Evolutionary conservation across 2,888 invertebrate genomes (phyloP).

Genomic region (Microctonus brassicae): DNA sequence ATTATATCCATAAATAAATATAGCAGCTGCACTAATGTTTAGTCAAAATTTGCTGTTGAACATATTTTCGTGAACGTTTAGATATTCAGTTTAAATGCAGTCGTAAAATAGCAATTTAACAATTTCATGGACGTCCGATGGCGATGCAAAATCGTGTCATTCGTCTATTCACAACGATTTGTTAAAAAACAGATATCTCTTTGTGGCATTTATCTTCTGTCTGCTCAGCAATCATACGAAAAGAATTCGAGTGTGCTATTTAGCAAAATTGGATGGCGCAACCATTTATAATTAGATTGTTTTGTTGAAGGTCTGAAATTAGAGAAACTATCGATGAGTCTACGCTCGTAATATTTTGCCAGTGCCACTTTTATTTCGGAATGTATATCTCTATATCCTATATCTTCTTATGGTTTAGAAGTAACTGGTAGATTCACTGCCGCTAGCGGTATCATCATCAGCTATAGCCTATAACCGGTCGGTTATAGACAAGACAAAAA

Average conservation of each 20-base stretch:
- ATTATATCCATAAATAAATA: too few relatives aligned
- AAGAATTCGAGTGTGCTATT: not conserved
- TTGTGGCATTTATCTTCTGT: not conserved
- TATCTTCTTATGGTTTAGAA: not conserved
- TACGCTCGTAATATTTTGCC: not conserved
- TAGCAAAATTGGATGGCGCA: slow-evolving; percentile 6
- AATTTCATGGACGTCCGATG: slow-evolving; percentile 5
- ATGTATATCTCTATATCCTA: not conserved
- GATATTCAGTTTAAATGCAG: not conserved
- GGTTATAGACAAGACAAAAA: too few relatives aligned
- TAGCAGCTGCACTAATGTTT: too few relatives aligned
- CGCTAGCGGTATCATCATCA: not conserved
- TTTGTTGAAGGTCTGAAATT: slow-evolving; percentile 23
- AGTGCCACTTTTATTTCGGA: not conserved
- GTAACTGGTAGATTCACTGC: not conserved
- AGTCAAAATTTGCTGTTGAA: not conserved
- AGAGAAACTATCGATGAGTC: slow-evolving; percentile 8
- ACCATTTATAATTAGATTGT: slow-evolving; percentile 6
- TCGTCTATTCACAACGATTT: slow-evolving; percentile 1
- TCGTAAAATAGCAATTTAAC: not conserved
- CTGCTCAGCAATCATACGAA: not conserved
- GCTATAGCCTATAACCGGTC: too few relatives aligned
- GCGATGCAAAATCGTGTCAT: not conserved
- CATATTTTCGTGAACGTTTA: not conserved
- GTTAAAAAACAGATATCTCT: slow-evolving; percentile 8